These are phyloP conservation scores for Hirtodrosophila trivittata DNA, from an alignment of 2,888 invertebrate genomes.

Conservation along the genomic window DNA sequence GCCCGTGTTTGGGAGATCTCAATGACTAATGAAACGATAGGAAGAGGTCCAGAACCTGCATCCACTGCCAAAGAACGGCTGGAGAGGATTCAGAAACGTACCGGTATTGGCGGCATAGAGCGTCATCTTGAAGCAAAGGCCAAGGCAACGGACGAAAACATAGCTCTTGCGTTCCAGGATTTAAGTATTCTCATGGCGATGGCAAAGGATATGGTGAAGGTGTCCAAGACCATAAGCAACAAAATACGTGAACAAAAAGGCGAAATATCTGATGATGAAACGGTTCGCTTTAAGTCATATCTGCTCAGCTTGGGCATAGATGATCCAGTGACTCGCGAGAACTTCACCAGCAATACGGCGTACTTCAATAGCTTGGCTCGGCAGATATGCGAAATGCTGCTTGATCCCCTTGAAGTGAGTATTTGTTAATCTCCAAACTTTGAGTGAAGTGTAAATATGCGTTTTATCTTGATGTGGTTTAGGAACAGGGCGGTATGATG, in stretches of 20 bases:
- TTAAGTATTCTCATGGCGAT: conserved; percentile 96
- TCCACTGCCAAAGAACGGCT: conserved; percentile 40
- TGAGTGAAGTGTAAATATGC: background rate
- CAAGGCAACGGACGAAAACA: conserved; percentile 95
- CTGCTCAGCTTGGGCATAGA: conserved; percentile 98
- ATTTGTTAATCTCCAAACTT: background rate
- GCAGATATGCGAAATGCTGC: conserved; percentile 92
- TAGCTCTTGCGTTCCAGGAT: conserved; percentile 97
- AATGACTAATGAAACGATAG: conserved; percentile 34
- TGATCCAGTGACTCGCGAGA: conserved; percentile 97
- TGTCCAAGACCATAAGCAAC: conserved; percentile 95
- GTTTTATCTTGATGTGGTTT: conserved; percentile 17
- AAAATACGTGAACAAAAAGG: conserved; percentile 97
- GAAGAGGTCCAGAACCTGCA: conserved; percentile 54
- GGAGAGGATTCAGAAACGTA: conserved; percentile 87
- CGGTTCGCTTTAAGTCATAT: conserved; percentile 97
- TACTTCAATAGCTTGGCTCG: conserved; percentile 94
- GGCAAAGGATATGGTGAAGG: conserved; percentile 98
- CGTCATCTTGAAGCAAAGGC: conserved; percentile 95
- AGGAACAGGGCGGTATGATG: conserved; percentile 98
- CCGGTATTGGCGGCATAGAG: conserved; percentile 98
- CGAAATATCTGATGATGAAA: conserved; percentile 98
- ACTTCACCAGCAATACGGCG: conserved; percentile 92
- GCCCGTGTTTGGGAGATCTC: conserved; percentile 87
- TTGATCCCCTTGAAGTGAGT: conserved; percentile 90